Evolutionary conservation across 2,113 vertebrate species (phyloP).

Genomic region (Corydoras maculifer): DNA sequence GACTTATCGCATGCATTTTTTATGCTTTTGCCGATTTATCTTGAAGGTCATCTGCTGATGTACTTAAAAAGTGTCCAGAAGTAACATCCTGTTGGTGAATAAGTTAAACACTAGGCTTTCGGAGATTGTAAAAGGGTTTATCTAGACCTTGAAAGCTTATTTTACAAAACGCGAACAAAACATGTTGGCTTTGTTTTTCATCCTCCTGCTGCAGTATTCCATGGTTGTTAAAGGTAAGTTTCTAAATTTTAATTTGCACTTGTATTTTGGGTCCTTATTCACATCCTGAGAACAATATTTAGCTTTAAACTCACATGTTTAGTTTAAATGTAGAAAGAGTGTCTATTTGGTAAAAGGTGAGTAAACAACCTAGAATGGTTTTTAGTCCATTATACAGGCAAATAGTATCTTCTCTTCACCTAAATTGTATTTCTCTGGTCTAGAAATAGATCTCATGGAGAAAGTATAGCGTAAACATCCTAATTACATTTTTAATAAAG

Average conservation of each 20-base stretch:
- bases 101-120: neutral
- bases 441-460: too few relatives aligned
- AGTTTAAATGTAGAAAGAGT: too few relatives aligned
- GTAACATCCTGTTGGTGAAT: conserved; percentile 10
- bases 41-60: neutral
- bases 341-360: too few relatives aligned
- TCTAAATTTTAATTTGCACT: too few relatives aligned
- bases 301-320: neutral
- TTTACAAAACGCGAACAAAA: neutral
- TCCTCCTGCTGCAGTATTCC: conserved; percentile 2
- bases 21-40: neutral
- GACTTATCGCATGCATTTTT: neutral
- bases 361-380: neutral
- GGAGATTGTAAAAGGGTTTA: neutral
- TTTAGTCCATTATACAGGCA: too few relatives aligned
- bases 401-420: too few relatives aligned
- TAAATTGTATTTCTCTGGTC: too few relatives aligned
- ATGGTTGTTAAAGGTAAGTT: conserved; percentile 10
- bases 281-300: neutral
- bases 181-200: conserved; percentile 15
- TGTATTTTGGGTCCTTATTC: neutral
- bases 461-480: too few relatives aligned
- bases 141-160: neutral
- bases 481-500: too few relatives aligned
- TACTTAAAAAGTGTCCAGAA: neutral